Conservation (phyloP, 2,888 invertebrate species). For the Diogma glabrata region DNA sequence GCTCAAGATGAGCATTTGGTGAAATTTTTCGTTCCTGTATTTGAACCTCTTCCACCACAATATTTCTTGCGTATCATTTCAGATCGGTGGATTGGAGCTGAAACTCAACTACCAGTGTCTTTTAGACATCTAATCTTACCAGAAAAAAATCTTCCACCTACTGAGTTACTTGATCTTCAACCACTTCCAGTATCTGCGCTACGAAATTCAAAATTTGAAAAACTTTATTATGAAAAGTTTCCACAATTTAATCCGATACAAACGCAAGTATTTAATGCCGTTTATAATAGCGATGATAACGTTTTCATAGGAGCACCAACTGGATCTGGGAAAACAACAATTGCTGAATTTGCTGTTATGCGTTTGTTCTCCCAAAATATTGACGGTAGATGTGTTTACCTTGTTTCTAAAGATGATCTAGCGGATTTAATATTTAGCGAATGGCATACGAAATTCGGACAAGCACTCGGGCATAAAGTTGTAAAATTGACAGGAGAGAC, state of each 20-base stretch:
- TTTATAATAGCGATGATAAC: slow-evolving; percentile 97
- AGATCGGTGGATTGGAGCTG: slow-evolving; percentile 88
- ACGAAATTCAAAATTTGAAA: slow-evolving; percentile 74
- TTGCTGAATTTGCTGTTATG: slow-evolving; percentile 92
- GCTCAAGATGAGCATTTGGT: slow-evolving; percentile 88
- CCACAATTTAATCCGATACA: slow-evolving; percentile 97
- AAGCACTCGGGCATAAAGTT: slow-evolving; percentile 60
- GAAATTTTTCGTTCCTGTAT: slow-evolving; percentile 97
- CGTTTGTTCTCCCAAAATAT: slow-evolving; percentile 64
- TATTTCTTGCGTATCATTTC: slow-evolving; percentile 89
- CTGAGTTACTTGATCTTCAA: slow-evolving; percentile 92
- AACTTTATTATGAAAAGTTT: slow-evolving; percentile 73
- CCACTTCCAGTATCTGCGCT: slow-evolving; percentile 91
- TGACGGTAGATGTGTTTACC: slow-evolving; percentile 80
- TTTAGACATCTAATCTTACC: slow-evolving; percentile 95
- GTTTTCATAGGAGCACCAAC: slow-evolving; percentile 92
- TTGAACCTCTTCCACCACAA: slow-evolving; percentile 96
- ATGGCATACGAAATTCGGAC: slow-evolving; percentile 83
- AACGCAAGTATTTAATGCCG: slow-evolving; percentile 97
- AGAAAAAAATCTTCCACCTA: slow-evolving; percentile 96
- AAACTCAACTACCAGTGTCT: slow-evolving; percentile 92
- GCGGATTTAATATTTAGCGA: slow-evolving; percentile 83
- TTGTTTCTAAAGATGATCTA: slow-evolving; percentile 84
- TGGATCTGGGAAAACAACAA: slow-evolving; percentile 85
- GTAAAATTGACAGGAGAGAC: slow-evolving; percentile 95